Base-by-base conservation (phyloP, 1,140 invertebrate species). In the Contarinia nasturtii region DNA sequence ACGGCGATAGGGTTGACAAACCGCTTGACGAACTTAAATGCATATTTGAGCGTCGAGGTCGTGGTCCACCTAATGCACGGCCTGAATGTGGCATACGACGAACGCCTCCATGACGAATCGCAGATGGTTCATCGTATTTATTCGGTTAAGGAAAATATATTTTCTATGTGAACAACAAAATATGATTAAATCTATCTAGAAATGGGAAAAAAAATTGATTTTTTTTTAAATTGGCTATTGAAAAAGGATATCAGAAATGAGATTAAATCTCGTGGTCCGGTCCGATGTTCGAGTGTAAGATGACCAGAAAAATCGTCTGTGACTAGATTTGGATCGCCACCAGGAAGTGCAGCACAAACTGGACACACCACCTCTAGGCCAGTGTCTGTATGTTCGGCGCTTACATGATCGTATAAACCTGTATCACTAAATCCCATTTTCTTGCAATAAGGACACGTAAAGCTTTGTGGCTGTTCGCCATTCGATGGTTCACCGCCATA, bases 231-330 rank as follows among this genome's bases (percentile, higher is more conserved):
- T 40, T 8, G 22, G 21, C 48, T 50, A 19, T 38, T 51, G 33
- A 46, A 70, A 74, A 75, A 75, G 74, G 75, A 77, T 77, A 77
- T 77, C 55, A 87, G 65, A 74, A 88, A 86, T 54, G 83, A 86
- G 62, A 88, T 87, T 56, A 88, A 72, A 70, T 88, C 84, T 61
- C 84, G 74, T 51, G 82, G 79, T 60, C 82, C 83, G 58, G 78
- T 82, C 57, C 87, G 78, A 72, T 98, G 93, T 62, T 97, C 91
- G 52, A 95, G 66, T 53, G 85, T 89, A 55, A 98, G 75, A 75
- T 97, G 93, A 57, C 86, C 86, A 54, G 89, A 82, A 72, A 97
- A 94, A 71, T 98, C 93, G 73, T 97, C 91, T 52, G 92, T 95
- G 58, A 95, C 85, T 61, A 93, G 79, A 72, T 96, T 97, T 49